These are phyloP conservation scores for Drosophila borborema DNA, from an alignment of 2,888 invertebrate species.

Conservation along the genomic window DNA sequence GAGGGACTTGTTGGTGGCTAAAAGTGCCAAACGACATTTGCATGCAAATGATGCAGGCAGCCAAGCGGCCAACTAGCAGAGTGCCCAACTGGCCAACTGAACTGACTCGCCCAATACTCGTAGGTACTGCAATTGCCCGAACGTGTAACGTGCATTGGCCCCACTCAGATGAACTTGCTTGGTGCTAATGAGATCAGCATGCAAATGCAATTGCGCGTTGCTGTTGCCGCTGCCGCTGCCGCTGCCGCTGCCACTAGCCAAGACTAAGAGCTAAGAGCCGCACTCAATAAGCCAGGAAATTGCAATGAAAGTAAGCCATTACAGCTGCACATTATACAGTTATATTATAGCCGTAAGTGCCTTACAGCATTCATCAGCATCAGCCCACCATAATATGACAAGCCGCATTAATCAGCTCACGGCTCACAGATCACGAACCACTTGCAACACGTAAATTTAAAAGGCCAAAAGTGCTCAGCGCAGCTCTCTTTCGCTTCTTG, in stretches of 20 bases:
- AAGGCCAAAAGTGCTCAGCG: slow-evolving; percentile 33
- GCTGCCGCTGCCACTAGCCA: slow-evolving; percentile 4
- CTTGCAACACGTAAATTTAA: slow-evolving; percentile 25
- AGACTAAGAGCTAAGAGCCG: slow-evolving; percentile 40
- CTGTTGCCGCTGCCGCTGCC: neutral
- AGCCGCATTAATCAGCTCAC: slow-evolving; percentile 57
- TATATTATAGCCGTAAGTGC: slow-evolving; percentile 56
- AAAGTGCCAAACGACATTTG: slow-evolving; percentile 78
- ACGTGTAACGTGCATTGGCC: slow-evolving; percentile 51
- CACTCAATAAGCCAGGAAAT: slow-evolving; percentile 61
- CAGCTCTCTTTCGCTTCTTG: neutral
- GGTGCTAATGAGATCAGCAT: slow-evolving; percentile 79
- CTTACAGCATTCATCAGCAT: slow-evolving; percentile 54
- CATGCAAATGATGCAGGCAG: slow-evolving; percentile 75
- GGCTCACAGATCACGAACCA: slow-evolving; percentile 15
- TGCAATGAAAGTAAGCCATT: slow-evolving; percentile 73
- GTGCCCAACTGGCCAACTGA: slow-evolving; percentile 19
- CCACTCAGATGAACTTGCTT: slow-evolving; percentile 70
- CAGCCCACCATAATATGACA: slow-evolving; percentile 52
- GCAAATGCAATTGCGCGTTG: slow-evolving; percentile 46
- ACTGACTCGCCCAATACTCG: slow-evolving; percentile 36
- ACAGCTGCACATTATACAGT: slow-evolving; percentile 35
- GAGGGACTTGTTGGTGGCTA: slow-evolving; percentile 48
- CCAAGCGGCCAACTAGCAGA: slow-evolving; percentile 26
- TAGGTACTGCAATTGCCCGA: slow-evolving; percentile 47